A percentile compares a stretch with the other conserved stretches of the same genome.
Conservation (phyloP, 2,797 vertebrate genomes). For the Sebastes vulpes region DNA sequence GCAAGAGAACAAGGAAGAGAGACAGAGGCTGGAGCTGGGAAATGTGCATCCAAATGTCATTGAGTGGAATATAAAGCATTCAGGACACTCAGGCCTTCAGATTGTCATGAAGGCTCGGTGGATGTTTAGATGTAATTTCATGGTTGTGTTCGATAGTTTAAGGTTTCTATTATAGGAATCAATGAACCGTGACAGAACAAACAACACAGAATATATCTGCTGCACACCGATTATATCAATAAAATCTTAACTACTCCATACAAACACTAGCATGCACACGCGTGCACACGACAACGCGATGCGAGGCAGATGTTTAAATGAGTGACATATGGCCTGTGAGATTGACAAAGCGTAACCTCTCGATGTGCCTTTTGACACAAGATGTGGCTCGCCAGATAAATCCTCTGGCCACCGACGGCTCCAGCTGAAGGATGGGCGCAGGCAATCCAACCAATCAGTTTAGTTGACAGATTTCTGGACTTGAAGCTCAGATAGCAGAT, state of each 20-base stretch:
- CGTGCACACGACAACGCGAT: background rate
- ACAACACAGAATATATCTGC: constrained; percentile 3
- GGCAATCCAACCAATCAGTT: constrained; percentile 73
- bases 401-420: constrained; percentile 66
- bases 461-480: constrained; percentile 72
- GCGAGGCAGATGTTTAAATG: constrained; percentile 56
- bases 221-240: background rate
- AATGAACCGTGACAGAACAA: background rate
- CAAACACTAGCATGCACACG: background rate
- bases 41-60: constrained; percentile 48
- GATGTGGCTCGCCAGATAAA: constrained; percentile 66
- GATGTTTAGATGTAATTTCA: constrained; percentile 46
- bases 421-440: constrained; percentile 63
- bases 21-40: constrained; percentile 18
- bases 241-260: background rate
- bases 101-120: constrained; percentile 10
- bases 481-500: constrained; percentile 54
- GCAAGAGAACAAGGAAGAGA: constrained; percentile 29
- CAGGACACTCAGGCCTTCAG: background rate
- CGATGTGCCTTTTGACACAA: constrained; percentile 68
- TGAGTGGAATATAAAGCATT: constrained; percentile 27
- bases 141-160: constrained; percentile 11
- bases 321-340: constrained; percentile 55
- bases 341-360: constrained; percentile 52
- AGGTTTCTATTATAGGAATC: constrained; percentile 11